These are phyloP conservation scores for Rattus rattus DNA, from an alignment of 2,113 vertebrate genomes.

Conservation along the genomic window DNA sequence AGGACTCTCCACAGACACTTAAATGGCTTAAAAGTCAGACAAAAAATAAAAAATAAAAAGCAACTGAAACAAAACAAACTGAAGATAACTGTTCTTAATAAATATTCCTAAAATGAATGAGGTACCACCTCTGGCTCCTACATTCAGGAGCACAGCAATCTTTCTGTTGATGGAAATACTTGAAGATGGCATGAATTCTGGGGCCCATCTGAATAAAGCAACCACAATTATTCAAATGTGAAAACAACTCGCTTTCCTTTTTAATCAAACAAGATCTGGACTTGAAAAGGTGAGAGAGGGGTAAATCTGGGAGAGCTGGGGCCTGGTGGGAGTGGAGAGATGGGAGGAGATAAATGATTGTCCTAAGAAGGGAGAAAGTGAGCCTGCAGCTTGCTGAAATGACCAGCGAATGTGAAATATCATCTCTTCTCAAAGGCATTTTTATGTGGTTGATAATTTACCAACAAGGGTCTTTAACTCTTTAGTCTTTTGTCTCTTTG, in stretches of 20 bases:
- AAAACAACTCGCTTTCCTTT: neutral
- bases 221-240: neutral
- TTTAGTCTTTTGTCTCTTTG: neutral
- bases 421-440: neutral
- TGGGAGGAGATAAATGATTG: neutral
- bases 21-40: slow-evolving; percentile 72
- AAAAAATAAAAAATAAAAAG: neutral
- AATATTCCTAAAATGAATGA: slow-evolving; percentile 46
- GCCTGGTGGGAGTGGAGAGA: fast-evolving
- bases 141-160: slow-evolving; percentile 50
- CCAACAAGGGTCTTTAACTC: neutral
- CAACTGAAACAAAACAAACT: slow-evolving; percentile 45
- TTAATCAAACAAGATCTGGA: neutral
- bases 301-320: neutral
- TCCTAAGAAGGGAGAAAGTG: neutral
- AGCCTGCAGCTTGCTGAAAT: neutral
- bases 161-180: neutral
- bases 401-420: neutral
- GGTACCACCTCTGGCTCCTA: neutral
- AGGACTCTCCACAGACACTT: slow-evolving; percentile 43
- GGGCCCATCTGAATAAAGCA: neutral
- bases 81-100: slow-evolving; percentile 48
- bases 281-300: neutral
- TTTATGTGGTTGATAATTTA: neutral
- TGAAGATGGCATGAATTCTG: neutral